phyloP scores from a whole-genome alignment of 2,113 vertebrate genomes.

The Ciconia maguari region DNA sequence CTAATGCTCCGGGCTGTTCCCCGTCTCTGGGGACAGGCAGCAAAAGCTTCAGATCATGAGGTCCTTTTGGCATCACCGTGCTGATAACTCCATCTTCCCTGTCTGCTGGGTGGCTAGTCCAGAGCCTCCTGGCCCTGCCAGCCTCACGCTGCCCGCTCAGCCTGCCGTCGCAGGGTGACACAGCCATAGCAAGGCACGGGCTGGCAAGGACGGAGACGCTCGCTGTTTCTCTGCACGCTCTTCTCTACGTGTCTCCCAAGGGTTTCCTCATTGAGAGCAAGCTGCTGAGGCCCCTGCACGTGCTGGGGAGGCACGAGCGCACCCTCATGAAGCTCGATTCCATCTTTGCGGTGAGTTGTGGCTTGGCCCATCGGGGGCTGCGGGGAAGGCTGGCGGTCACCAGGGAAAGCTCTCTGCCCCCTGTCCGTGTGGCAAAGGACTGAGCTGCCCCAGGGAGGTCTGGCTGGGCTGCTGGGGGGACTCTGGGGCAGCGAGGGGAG shows the following conservation, averaged over 20 bases:
- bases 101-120: background rate
- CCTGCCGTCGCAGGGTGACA: background rate
- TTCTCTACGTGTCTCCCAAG: background rate
- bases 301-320: background rate
- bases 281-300: background rate
- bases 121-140: background rate
- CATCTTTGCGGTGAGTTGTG: background rate
- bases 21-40: background rate
- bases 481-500: background rate
- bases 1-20: background rate
- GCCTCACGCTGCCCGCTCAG: background rate
- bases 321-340: background rate
- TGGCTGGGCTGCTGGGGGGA: background rate
- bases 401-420: background rate
- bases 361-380: background rate
- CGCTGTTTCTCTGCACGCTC: background rate
- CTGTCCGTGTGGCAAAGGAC: accelerated
- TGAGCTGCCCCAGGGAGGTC: background rate
- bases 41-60: background rate
- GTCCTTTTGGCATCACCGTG: background rate
- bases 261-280: background rate
- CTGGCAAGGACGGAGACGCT: background rate
- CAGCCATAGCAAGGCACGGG: background rate
- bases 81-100: background rate
- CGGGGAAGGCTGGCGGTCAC: background rate